Evolutionary conservation across 2,797 vertebrate genomes (phyloP), one percentile per base, ranked within the genome.

Genomic region (Protosalanx chinensis): DNA sequence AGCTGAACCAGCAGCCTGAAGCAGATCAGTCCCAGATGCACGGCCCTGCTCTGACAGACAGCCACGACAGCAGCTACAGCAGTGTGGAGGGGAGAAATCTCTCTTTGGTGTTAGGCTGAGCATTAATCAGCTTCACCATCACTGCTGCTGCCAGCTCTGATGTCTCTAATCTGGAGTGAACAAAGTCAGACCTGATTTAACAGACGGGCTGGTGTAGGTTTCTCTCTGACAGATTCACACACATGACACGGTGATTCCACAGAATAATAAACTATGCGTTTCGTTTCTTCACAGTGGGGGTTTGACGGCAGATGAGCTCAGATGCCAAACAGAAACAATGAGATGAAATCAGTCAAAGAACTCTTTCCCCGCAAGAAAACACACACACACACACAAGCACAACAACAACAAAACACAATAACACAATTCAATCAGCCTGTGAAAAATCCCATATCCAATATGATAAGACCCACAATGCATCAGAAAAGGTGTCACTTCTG

Each of bases 111-210:
- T 35, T 63, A 71, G 30, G 30, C 30, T 71, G 33, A 57, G 27
- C 30, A 64, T 64, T 64, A 63, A 67, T 53, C 61, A 64, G 49
- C n/a, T 16, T 57, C 33, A 63, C 13, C 46, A 56, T 67, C 49
- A 67, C 27, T 67, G 64, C 15, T 32, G 65, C 66, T 68, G 60
- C 33, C 66, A 29, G 41, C 72, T 62, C 33, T 16, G 30, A 68
- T 37, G 64, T 67, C 65, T 61, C 65, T 62, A 68, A 73, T 73
- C 59, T 63, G 18, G 5, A n/a, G 65, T 15, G 15, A 68, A 62
- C 59, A 63, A 73, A 62, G 58, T 61, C 32, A 51, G 32, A 30
- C 32, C 59, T 68, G 66, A 73, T 53, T 60, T 65, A 62, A 35
- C 72, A 53, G 20, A n/a, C 33, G 29, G 41, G n/a, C 49, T 7